Evolutionary conservation across 1,140 invertebrate species (phyloP).

Genomic region (Lamellibrachia luymesi): DNA sequence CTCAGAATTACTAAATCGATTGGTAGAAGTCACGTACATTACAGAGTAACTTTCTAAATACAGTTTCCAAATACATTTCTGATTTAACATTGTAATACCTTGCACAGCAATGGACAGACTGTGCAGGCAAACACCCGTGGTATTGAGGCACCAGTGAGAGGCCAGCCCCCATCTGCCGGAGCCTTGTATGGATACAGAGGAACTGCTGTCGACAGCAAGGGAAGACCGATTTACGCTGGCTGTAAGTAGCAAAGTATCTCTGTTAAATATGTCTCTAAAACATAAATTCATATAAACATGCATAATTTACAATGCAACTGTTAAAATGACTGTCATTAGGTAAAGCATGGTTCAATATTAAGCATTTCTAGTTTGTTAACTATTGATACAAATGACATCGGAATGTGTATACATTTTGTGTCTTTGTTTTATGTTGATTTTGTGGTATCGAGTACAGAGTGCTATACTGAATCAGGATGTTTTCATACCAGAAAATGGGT

Average conservation of each 20-base stretch:
- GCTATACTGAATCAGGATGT: too few relatives aligned
- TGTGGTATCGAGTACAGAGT: too few relatives aligned
- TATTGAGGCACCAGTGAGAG: neutral
- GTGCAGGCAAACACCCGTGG: neutral
- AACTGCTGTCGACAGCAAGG: neutral
- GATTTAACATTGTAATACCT: neutral
- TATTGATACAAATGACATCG: too few relatives aligned
- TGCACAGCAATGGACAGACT: neutral
- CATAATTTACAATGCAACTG: neutral
- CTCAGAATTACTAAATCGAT: neutral
- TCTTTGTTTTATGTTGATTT: too few relatives aligned
- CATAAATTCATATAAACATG: too few relatives aligned
- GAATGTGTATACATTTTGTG: too few relatives aligned
- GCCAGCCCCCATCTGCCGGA: too few relatives aligned
- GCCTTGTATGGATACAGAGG: neutral
- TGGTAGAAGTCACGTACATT: neutral
- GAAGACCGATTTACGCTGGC: neutral
- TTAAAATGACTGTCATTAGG: neutral
- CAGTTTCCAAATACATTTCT: too few relatives aligned
- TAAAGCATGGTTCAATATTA: neutral
- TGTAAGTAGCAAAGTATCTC: neutral
- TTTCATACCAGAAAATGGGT: too few relatives aligned
- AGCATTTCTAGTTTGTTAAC: neutral
- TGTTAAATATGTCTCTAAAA: neutral
- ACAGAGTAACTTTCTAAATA: neutral